phyloP scores from a whole-genome alignment of 2,113 vertebrate genomes.

The Polypterus bichir region DNA sequence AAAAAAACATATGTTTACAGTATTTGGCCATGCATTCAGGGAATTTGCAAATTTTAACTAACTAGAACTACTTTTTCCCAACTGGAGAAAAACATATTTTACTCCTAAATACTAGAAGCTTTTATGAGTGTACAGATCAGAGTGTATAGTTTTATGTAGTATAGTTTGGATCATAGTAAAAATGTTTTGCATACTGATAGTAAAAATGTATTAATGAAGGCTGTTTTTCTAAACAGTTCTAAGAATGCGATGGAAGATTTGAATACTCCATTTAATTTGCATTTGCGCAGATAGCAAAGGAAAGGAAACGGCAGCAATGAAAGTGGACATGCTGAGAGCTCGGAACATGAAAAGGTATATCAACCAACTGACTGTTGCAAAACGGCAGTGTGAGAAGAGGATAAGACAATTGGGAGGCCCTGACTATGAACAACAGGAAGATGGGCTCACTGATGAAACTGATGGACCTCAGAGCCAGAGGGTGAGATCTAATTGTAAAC shows the following conservation, averaged over 20 bases:
- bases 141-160: background rate
- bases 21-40: too few relatives aligned
- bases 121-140: too few relatives aligned
- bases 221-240: too few relatives aligned
- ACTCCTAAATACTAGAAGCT: too few relatives aligned
- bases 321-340: conserved; percentile 85
- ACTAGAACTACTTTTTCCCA: too few relatives aligned
- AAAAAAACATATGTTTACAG: too few relatives aligned
- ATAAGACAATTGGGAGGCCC: conserved; percentile 81
- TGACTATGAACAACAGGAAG: conserved; percentile 75
- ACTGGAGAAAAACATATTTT: too few relatives aligned
- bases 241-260: too few relatives aligned
- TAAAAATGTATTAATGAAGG: too few relatives aligned
- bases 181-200: background rate
- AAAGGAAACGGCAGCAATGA: conserved; percentile 90
- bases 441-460: conserved; percentile 62
- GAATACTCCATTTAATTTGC: background rate
- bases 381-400: conserved; percentile 94
- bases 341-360: conserved; percentile 96
- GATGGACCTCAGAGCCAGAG: conserved; percentile 78
- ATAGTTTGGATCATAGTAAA: background rate
- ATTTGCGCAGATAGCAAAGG: conserved; percentile 61
- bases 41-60: too few relatives aligned
- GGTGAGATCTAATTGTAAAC: conserved; percentile 38
- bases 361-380: conserved; percentile 95